These are phyloP conservation scores for Cepaea nemoralis DNA, from an alignment of 1,140 invertebrate genomes.

Conservation along the genomic window DNA sequence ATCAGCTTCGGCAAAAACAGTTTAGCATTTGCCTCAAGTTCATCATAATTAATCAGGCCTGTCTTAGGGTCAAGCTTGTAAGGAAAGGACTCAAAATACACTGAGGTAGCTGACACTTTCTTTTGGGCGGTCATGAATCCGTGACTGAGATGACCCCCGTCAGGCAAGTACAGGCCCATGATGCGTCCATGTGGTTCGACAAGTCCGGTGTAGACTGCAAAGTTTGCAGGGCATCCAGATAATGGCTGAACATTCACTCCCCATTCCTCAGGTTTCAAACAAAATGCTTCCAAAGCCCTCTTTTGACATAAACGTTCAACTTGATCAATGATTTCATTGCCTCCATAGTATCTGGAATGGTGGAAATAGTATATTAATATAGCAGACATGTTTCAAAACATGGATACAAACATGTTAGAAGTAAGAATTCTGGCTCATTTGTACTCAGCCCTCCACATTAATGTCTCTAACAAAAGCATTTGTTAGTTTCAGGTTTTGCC, in stretches of 20 bases:
- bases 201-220: slow-evolving; percentile 83
- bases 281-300: slow-evolving; percentile 87
- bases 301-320: slow-evolving; percentile 91
- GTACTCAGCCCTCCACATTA: no score
- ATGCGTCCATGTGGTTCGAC: slow-evolving; percentile 93
- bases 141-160: slow-evolving; percentile 95
- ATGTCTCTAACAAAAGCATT: no score
- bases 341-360: slow-evolving; percentile 92
- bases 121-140: slow-evolving; percentile 92
- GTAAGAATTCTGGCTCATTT: no score
- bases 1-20: slow-evolving; percentile 94
- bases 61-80: slow-evolving; percentile 91
- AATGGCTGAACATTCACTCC: slow-evolving; percentile 98
- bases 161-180: slow-evolving; percentile 95
- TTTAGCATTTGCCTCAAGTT: slow-evolving; percentile 83
- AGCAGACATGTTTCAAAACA: no score
- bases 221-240: slow-evolving; percentile 96
- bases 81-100: slow-evolving; percentile 98
- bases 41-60: slow-evolving; percentile 95
- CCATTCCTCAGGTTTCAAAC: slow-evolving; percentile 88
- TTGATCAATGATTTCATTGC: slow-evolving; percentile 96
- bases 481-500: no score
- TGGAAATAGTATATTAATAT: no score
- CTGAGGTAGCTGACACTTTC: slow-evolving; percentile 96
- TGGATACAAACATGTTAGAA: no score